Evolutionary conservation across 2,113 vertebrate species (phyloP), one percentile per base, ranked within the genome.

Genomic region (Indri indri): DNA sequence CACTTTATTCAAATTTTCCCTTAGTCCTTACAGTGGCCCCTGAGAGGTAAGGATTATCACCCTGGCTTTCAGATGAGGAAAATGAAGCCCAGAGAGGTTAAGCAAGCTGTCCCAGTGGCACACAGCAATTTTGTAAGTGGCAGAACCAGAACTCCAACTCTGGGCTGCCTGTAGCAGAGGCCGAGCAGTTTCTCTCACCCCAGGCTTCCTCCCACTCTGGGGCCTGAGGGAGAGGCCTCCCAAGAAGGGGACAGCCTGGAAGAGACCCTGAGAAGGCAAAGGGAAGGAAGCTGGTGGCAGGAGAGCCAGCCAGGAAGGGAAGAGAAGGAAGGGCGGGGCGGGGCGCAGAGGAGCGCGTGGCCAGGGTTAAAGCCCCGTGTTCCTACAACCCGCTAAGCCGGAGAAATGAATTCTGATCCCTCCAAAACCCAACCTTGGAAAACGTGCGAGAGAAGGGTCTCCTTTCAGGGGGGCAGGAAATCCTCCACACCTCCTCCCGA

Each of bases 401-500:
- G 94, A 95, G 98, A 98, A 98, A 99, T 98, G 98, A 99, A 97
- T 98, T 97, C 98, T 99, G 98, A 99, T 99, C 99, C 98, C 5
- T 92, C 97, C 98, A 97, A 98, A 98, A 98, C 91, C 77, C 98
- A 91, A 98, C 97, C 97, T 97, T 77, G 96, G 96, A 98, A 98
- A 98, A 98, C 97, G 95, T 89, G 98, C 0, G 66, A 27, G 96
- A 96, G 97, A 96, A 98, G 98, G 98, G 98, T 98, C 98, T 98
- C 97, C 97, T 99, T 99, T 98, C 98, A 98, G 98, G 98, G 98
- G 98, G 98, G 98, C 40, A 63, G 98, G 98, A 99, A 99, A 99
- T 99, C 99, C 99, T 99, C 99, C 99, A 99, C 99, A 99, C 99
- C 99, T 99, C 99, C 99, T 99, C 99, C 98, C 97, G 98, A 98